Percentiles rank a stretch among this genome's conserved stretches.
Evolutionary conservation across 1,140 invertebrate species (phyloP).

Genomic region (Pachypeltis micranthus): DNA sequence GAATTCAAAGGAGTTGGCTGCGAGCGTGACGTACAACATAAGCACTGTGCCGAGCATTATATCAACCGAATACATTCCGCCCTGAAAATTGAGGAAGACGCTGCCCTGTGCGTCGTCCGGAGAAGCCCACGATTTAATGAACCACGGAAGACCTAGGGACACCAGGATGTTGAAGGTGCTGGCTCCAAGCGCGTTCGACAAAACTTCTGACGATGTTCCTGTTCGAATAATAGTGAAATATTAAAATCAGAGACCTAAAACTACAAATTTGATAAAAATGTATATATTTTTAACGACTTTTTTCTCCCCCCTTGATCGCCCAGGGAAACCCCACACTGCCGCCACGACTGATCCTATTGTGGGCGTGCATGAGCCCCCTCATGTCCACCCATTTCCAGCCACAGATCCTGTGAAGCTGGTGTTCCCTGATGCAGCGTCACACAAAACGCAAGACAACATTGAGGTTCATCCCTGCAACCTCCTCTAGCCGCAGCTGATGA

Average conservation of each 20-base stretch:
- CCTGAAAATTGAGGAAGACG: constrained; percentile 24
- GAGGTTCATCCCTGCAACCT: too few relatives aligned
- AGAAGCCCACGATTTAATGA: constrained; percentile 31
- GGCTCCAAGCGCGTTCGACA: constrained; percentile 32
- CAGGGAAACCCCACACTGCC: neutral
- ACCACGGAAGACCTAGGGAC: constrained; percentile 35
- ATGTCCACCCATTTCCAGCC: too few relatives aligned
- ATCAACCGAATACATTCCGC: constrained; percentile 28
- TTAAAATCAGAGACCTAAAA: too few relatives aligned
- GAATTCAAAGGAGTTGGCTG: neutral
- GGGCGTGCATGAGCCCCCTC: too few relatives aligned
- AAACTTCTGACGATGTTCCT: neutral
- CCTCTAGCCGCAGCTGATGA: too few relatives aligned
- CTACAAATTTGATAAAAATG: neutral
- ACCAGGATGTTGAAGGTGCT: constrained; percentile 37
- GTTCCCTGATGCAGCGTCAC: too few relatives aligned
- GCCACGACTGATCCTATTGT: too few relatives aligned
- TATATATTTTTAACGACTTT: neutral
- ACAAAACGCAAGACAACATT: too few relatives aligned
- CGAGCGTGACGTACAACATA: constrained; percentile 25
- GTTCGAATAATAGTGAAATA: too few relatives aligned
- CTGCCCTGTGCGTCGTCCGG: constrained; percentile 9
- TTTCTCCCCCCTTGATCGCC: neutral
- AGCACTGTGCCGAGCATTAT: constrained; percentile 24
- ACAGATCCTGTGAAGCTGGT: too few relatives aligned